phyloP scores from a whole-genome alignment of 2,797 vertebrate species.

The Rhynchonycteris naso region DNA sequence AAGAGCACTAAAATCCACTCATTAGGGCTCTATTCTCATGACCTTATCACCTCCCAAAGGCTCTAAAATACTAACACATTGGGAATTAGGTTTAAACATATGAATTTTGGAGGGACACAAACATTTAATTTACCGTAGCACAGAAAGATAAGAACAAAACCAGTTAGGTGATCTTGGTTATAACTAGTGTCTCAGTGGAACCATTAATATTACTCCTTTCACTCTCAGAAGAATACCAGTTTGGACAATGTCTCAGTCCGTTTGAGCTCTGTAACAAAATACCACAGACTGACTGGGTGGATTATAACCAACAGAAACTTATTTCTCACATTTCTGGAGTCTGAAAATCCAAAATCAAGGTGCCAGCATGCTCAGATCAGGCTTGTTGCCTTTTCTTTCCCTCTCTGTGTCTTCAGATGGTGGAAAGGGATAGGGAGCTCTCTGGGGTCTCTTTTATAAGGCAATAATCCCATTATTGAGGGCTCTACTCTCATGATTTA shows the following conservation, averaged over 20 bases:
- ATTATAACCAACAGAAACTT: background rate
- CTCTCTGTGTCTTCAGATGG: background rate
- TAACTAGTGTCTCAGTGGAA: background rate
- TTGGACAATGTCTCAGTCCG: background rate
- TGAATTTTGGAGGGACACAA: background rate
- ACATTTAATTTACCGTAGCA: background rate
- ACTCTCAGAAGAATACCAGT: background rate
- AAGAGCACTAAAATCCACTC: background rate
- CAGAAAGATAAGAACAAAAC: background rate
- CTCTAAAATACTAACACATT: background rate
- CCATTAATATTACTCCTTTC: background rate
- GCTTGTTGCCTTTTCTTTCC: background rate
- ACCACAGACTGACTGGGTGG: background rate
- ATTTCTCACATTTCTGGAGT: background rate
- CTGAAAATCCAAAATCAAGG: background rate
- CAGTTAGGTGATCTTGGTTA: background rate
- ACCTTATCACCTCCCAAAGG: background rate
- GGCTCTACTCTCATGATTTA: background rate
- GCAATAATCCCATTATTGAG: background rate
- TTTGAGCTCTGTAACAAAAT: background rate
- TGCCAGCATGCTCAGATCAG: background rate
- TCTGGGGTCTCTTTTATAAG: background rate
- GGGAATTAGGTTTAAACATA: background rate
- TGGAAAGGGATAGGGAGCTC: background rate
- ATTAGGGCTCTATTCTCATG: background rate